These are phyloP conservation scores for Pollenia labialis DNA, from an alignment of 2,888 invertebrate species.

Conservation along the genomic window DNA sequence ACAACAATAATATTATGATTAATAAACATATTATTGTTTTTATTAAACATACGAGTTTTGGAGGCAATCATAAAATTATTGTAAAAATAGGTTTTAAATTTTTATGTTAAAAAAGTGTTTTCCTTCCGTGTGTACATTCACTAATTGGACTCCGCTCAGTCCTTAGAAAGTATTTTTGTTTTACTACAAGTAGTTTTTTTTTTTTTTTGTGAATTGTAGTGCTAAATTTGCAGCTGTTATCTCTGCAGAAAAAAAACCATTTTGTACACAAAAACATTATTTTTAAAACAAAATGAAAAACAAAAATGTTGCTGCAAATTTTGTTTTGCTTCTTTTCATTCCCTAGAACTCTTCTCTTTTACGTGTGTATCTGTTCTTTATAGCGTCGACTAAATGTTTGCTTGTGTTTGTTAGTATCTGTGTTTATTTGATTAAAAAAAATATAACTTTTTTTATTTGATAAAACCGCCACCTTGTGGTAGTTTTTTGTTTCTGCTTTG, in stretches of 20 bases:
- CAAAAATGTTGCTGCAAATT: background rate
- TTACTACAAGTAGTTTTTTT: background rate
- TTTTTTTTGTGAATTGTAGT: constrained; percentile 18
- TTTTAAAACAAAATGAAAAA: constrained; percentile 16
- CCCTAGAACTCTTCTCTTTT: constrained; percentile 3
- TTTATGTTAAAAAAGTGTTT: too few relatives aligned
- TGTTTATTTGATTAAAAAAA: constrained; percentile 21
- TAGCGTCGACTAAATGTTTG: constrained; percentile 22
- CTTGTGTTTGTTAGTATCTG: constrained; percentile 13
- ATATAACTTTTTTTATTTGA: constrained; percentile 17
- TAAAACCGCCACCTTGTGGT: constrained; percentile 62
- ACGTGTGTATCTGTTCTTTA: constrained; percentile 9
- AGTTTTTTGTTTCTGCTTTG: background rate
- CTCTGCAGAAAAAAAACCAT: constrained; percentile 15
- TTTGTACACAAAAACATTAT: constrained; percentile 36
- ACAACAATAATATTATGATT: too few relatives aligned
- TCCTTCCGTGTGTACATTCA: background rate
- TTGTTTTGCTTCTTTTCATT: constrained; percentile 4
- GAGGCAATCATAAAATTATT: too few relatives aligned
- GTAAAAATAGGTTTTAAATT: too few relatives aligned
- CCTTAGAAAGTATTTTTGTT: constrained; percentile 5
- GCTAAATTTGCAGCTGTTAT: constrained; percentile 53
- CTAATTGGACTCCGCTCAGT: background rate
- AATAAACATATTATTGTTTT: too few relatives aligned
- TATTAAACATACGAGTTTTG: too few relatives aligned